A percentile compares a stretch with the other conserved stretches of the same genome.
phyloP scores from a whole-genome alignment of 2,888 invertebrate species.

The Amphipoea oculea region DNA sequence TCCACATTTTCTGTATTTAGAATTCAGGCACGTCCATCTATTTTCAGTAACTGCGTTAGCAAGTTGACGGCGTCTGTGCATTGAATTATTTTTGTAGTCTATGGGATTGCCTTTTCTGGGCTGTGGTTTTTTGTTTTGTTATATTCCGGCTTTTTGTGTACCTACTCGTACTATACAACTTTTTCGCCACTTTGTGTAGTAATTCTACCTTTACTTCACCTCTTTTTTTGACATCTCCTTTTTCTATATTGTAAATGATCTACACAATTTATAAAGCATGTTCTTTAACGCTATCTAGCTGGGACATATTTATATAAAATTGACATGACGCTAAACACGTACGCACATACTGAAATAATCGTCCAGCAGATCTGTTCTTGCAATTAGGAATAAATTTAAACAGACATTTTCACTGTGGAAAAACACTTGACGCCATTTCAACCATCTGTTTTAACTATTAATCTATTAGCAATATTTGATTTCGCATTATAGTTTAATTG shows the following conservation, averaged over 20 bases:
- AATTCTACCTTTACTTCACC: neutral
- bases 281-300: neutral
- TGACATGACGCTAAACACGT: conserved; percentile 34
- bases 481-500: conserved; percentile 50
- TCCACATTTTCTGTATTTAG: conserved; percentile 34
- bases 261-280: neutral
- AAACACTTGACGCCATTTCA: conserved; percentile 42
- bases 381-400: conserved; percentile 37
- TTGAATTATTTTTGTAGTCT: conserved; percentile 3
- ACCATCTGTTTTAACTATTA: conserved; percentile 43
- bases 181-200: neutral
- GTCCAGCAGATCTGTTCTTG: conserved; percentile 20
- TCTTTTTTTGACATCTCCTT: neutral
- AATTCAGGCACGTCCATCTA: conserved; percentile 37
- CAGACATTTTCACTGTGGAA: conserved; percentile 43
- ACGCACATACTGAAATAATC: conserved; percentile 25
- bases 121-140: neutral
- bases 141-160: neutral
- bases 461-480: conserved; percentile 57
- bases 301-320: conserved; percentile 9
- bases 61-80: neutral
- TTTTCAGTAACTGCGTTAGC: conserved; percentile 24
- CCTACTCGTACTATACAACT: no score
- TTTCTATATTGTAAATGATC: neutral
- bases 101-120: neutral